Evolutionary conservation across 2,113 vertebrate species (phyloP).

Genomic region (Circaetus cinerascens): DNA sequence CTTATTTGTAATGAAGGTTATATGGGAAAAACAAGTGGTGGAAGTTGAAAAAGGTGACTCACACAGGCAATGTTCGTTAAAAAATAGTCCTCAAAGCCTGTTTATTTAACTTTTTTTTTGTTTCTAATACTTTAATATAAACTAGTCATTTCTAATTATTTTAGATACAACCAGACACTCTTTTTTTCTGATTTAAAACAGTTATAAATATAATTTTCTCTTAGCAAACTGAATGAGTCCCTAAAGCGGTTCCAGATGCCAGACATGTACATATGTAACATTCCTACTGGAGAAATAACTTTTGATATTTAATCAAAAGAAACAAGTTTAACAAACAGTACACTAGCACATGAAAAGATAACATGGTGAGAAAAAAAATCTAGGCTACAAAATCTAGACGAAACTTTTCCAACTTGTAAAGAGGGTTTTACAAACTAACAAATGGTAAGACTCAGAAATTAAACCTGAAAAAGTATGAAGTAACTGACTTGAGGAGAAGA

Average conservation of each 20-base stretch:
- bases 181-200: slow-evolving; percentile 4
- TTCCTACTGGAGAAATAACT: slow-evolving; percentile 14
- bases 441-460: background rate
- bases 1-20: background rate
- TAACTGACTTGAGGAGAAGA: background rate
- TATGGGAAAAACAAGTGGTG: background rate
- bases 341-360: background rate
- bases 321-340: slow-evolving; percentile 8
- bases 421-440: background rate
- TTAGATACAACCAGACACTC: background rate
- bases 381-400: background rate
- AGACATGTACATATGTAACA: background rate
- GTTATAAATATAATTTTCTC: slow-evolving; percentile 39
- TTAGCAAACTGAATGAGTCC: background rate
- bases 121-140: background rate
- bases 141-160: slow-evolving; percentile 43
- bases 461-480: background rate
- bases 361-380: background rate
- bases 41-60: background rate
- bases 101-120: background rate
- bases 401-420: background rate
- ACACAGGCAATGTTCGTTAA: background rate
- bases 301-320: slow-evolving; percentile 39
- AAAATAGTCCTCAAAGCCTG: background rate
- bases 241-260: slow-evolving; percentile 54